These are phyloP conservation scores for Goniozus legneri DNA, from an alignment of 1,140 invertebrate genomes.

Conservation along the genomic window DNA sequence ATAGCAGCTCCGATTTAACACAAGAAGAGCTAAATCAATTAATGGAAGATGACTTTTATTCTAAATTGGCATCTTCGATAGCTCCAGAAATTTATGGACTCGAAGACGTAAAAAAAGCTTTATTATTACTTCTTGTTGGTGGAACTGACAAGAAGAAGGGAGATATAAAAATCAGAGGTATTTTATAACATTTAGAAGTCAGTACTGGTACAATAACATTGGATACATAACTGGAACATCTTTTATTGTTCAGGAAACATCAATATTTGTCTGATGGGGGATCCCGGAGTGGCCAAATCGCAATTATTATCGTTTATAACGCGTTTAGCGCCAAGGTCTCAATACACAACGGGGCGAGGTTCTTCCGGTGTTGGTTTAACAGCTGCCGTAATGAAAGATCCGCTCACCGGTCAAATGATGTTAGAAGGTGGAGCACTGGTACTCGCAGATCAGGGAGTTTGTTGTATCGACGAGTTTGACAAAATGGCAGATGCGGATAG, in stretches of 20 bases:
- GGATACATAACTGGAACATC: too few species aligned
- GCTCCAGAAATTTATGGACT: conserved; percentile 99
- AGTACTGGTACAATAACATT: too few species aligned
- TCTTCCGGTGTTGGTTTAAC: conserved; percentile 98
- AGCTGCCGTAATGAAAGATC: conserved; percentile 97
- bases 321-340: conserved; percentile 83
- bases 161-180: conserved; percentile 79
- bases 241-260: conserved; percentile 73
- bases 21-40: conserved; percentile 76
- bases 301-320: conserved; percentile 95
- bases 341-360: conserved; percentile 96
- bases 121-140: conserved; percentile 90
- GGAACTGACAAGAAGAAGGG: conserved; percentile 87
- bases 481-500: conserved; percentile 97
- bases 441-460: conserved; percentile 94
- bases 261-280: conserved; percentile 99
- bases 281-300: conserved; percentile 99
- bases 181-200: too few species aligned
- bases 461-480: conserved; percentile 99
- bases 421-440: conserved; percentile 98
- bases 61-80: conserved; percentile 86
- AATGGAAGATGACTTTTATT: conserved; percentile 86
- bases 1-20: conserved; percentile 68
- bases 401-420: conserved; percentile 94
- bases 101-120: conserved; percentile 96